Evolutionary conservation across 1,140 invertebrate genomes (phyloP), one percentile per base, ranked within the genome.

Genomic region (Habropoda laboriosa): DNA sequence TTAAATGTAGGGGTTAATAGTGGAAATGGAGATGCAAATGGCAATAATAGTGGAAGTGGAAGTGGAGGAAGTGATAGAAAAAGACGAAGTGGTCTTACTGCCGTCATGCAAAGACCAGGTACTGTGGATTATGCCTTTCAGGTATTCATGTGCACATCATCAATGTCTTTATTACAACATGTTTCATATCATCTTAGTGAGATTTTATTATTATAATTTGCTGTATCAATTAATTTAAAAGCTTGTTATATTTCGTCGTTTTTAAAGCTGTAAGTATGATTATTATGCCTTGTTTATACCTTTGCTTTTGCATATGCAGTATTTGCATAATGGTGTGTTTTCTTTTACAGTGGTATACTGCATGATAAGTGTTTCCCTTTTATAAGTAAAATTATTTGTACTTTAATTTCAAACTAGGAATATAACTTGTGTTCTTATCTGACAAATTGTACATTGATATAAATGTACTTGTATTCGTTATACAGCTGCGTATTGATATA

Each of bases 41-140:
- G 90, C 60, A 93, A 90, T 78, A 93, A 91, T 35, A 94, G 92
- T 67, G 92, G 94, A 16, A 92, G 82, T 82, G 81, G 90, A 60
- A 85, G 83, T 61, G 78, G 93, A 88, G 73, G 94, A 92, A 81
- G 93, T 90, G 82, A 94, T 92, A 93, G 97, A 85, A 96, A 96
- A 73, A 94, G 97, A 84, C 93, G 96, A 63, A 96, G 96, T 42
- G 97, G 97, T 80, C 92, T 98, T 13, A 94, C 96, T 0, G 97
- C 97, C 7, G 97, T 98, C 1, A 97, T 96, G 79, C 97, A 98
- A 91, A 93, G 97, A 85, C 97, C 97, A 94, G 97, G 97, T 98
- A 94, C 27, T 63, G 75, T 80, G 42, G 35, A 61, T 79, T 75
- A 76, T 75, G 18, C n/a, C 2, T 66, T 49, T 66, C 40, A 76